Conservation (phyloP, 2,888 invertebrate species). For the Epinotia demarniana region DNA sequence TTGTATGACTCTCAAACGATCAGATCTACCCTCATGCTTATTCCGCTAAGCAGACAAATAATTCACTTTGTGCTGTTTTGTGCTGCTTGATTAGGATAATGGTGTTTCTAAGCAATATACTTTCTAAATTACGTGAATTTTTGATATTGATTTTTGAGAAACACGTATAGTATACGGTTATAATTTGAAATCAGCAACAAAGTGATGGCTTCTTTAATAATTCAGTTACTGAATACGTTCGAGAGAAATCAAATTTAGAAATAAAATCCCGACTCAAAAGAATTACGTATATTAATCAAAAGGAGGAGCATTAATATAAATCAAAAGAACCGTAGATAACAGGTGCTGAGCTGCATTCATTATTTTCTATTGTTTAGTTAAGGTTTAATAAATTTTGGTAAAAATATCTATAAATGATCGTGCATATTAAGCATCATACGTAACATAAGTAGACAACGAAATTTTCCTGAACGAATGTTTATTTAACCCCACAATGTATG, state of each 20-base stretch:
- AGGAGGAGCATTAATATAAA: not conserved
- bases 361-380: not conserved
- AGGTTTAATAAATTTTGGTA: too few relatives aligned
- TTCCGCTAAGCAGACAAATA: too few relatives aligned
- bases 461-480: not conserved
- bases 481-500: not conserved
- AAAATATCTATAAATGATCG: too few relatives aligned
- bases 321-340: not conserved
- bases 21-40: too few relatives aligned
- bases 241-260: not conserved
- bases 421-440: not conserved
- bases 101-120: too few relatives aligned
- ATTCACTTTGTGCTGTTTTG: too few relatives aligned
- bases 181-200: not conserved
- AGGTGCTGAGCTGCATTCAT: not conserved
- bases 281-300: not conserved
- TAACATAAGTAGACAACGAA: constrained; percentile 8
- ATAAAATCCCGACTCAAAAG: not conserved
- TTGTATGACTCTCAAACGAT: too few relatives aligned
- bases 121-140: too few relatives aligned
- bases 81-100: too few relatives aligned
- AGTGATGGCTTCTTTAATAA: not conserved
- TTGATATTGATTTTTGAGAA: too few relatives aligned
- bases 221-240: not conserved
- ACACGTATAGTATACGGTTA: not conserved